Evolutionary conservation across 30 jellyfish, hydroid and myxozoan species (phyloP), one percentile per base, ranked within the genome.

Genomic region (Sanderia malayensis): DNA sequence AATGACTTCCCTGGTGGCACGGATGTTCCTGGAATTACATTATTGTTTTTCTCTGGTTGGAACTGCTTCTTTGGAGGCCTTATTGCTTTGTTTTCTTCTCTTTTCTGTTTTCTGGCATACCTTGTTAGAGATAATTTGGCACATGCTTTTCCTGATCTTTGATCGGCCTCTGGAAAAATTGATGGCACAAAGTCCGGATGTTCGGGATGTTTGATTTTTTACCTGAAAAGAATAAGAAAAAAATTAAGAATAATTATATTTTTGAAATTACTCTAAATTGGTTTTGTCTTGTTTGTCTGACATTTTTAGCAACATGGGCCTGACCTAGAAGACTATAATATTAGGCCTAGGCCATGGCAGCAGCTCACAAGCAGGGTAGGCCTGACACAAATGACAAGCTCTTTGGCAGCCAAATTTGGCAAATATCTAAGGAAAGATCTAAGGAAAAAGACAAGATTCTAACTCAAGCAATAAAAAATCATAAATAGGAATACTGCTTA

Each of bases 151-250:
- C 11, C 55, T 41, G 55, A 41, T 41, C 55, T 41, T 15, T 41
- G 8, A 41, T 41, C 55, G 15, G 55, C 55, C 55, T 41, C 55
- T 41, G 55, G 55, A 41, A 41, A 41, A 41, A 41, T 41, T 41
- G 55, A 41, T 8, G 55, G 55, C 55, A 41, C 55, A 41, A 41
- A 41, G 55, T 41, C 55, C 8, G 55, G 55, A 41, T 41, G 55
- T 41, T 41, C 55, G 55, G 55, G 15, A 41, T 15, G 55, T 41
- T 41, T 41, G 55, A 41, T 41, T 41, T 41, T 41, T 41, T 41
- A 41, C 55, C 55, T 41, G 55, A 41, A 41, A 41, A 41, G 55
- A 15, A 41, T n/a, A 41, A 15, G 11, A 41, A 15, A 15, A 15
- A 6, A 41, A 41, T 41, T 15, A 41, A 41, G 15, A 41, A 6